Conservation (phyloP, 1,140 invertebrate genomes). For the Trichonephila inaurata region DNA sequence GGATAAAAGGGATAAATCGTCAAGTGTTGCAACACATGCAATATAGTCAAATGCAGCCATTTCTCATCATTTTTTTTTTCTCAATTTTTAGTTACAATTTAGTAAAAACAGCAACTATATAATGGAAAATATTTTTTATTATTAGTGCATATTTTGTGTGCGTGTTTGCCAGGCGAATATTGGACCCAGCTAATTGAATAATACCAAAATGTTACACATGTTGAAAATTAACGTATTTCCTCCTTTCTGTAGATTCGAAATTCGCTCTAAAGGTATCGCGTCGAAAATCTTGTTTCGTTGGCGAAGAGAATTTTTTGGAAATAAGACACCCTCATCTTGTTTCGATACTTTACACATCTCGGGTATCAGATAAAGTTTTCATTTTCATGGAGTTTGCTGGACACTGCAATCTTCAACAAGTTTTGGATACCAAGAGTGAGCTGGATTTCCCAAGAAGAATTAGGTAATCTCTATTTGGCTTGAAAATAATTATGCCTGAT, state of each 20-base stretch:
- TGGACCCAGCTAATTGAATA: no score
- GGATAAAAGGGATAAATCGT: no score
- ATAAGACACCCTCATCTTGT: slow-evolving; percentile 84
- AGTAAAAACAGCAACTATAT: no score
- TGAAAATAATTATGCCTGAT: neutral
- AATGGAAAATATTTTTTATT: no score
- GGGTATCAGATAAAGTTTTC: slow-evolving; percentile 78
- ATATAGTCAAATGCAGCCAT: no score
- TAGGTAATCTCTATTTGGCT: slow-evolving; percentile 27
- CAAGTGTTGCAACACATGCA: no score
- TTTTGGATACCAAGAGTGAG: slow-evolving; percentile 78
- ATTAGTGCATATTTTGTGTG: no score
- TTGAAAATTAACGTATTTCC: no score
- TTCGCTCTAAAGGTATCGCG: slow-evolving; percentile 44
- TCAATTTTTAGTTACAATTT: no score
- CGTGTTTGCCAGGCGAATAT: no score
- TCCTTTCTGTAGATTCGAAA: neutral
- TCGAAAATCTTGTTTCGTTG: slow-evolving; percentile 75
- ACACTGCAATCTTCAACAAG: slow-evolving; percentile 79
- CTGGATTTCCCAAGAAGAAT: slow-evolving; percentile 60
- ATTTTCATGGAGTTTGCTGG: slow-evolving; percentile 81
- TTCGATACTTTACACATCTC: slow-evolving; percentile 80
- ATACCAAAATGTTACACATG: no score
- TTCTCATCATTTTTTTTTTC: no score
- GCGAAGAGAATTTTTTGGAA: slow-evolving; percentile 82